Base-by-base conservation (phyloP, 2,888 invertebrate species). In the Anticlea derivata region DNA sequence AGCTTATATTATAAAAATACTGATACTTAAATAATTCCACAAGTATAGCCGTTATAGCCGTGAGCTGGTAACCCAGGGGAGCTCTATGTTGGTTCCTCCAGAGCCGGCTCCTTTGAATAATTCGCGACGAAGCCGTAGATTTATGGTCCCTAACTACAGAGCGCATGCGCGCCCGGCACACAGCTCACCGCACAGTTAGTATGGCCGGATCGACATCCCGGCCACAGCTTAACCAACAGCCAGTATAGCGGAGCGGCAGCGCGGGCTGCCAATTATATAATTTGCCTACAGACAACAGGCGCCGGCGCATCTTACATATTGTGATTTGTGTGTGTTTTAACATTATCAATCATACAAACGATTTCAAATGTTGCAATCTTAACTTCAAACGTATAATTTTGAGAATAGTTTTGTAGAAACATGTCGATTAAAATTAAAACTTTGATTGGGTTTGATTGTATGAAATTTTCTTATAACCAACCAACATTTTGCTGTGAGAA, bases 81-180 rank as follows among this genome's bases (percentile, higher is more conserved):
- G 8, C 11, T 40, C 13, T 30, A 17, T 8, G 43, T 11, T 5
- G 8, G 38, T 2, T 7, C 13, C 13, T 30, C 24, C 10, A 11
- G 35, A 10, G 70, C 78, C 87, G 87, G 87, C 75, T 61, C 72
- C 83, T 89, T 87, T 86, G 83, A 85, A 83, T 86, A 82, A 85
- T 86, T 84, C 80, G 85, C 86, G 67, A 76, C 73, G 75, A 43
- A 80, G 73, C 70, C 72, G 67, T 83, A 85, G 88, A 89, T 89
- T 89, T 88, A 88, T 85, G 80, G 80, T 70, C 72, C 57, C 65
- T 88, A 87, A 89, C 79, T 81, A 87, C 78, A 86, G 86, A 78
- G 80, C 80, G 65, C 48, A 31, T 30, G 37, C 44, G 45, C 34
- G 26, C 7, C 20, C 20, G 7, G 8, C n/a, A 26, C 44, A 39